A percentile compares a stretch with the other conserved stretches of the same genome.
phyloP scores from a whole-genome alignment of 2,888 invertebrate genomes.

The Drosophila colorata region DNA sequence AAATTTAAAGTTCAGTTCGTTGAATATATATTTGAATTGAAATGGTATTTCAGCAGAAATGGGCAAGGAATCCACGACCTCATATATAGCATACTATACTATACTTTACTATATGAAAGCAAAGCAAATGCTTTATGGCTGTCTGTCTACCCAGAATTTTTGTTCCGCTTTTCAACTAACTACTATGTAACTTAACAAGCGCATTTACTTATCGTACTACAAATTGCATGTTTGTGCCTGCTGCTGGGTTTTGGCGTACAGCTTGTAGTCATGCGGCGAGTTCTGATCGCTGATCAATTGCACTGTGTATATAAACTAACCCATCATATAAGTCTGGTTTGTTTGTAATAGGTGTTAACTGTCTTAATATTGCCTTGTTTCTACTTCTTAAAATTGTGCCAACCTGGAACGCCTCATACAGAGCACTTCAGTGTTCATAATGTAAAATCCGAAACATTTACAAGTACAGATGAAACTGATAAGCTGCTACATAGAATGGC shows the following conservation, averaged over 20 bases:
- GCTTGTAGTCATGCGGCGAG: conserved; percentile 67
- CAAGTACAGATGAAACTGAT: conserved; percentile 81
- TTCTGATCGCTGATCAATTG: conserved; percentile 48
- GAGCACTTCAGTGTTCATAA: conserved; percentile 84
- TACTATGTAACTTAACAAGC: conserved; percentile 38
- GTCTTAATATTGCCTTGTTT: conserved; percentile 80
- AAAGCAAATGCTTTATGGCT: conserved; percentile 26
- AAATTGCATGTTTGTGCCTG: conserved; percentile 78
- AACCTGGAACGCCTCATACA: conserved; percentile 70
- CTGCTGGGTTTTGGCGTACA: conserved; percentile 74
- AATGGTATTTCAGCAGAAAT: conserved; percentile 45
- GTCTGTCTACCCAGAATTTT: conserved; percentile 25
- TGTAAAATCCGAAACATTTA: conserved; percentile 75
- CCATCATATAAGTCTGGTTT: conserved; percentile 63
- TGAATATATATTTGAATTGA: conserved; percentile 37
- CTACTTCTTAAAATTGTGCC: conserved; percentile 66
- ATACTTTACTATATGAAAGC: conserved; percentile 14
- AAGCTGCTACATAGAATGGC: conserved; percentile 79
- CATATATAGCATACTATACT: conserved; percentile 78
- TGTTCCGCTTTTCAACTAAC: conserved; percentile 53
- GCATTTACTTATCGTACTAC: conserved; percentile 55
- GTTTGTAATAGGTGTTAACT: conserved; percentile 76
- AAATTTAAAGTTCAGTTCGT: conserved; percentile 26
- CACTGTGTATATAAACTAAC: conserved; percentile 73
- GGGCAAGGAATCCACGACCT: conserved; percentile 81